Evolutionary conservation across 2,888 invertebrate species (phyloP), one percentile per base, ranked within the genome.

Genomic region (Strigamia transsilvanica): DNA sequence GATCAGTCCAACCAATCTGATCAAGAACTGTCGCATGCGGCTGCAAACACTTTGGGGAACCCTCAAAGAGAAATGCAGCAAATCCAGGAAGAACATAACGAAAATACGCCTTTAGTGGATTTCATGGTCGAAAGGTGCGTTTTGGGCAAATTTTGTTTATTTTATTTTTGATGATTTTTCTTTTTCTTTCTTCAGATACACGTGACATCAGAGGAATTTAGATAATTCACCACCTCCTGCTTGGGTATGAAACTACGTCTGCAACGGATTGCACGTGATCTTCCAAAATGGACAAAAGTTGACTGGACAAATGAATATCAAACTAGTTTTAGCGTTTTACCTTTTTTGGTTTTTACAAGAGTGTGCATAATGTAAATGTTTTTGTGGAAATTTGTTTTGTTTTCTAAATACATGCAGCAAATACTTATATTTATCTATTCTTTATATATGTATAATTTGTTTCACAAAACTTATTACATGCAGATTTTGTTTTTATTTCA

Each of bases 51-150:
- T 23, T 21, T 66, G 12, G 21, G 61, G 2, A 23, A 66, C 18
- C 61, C 61, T 21, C 61, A 18, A 66, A 66, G 77, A 32, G 38
- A 46, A 23, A 82, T 82, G 80, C 51, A 81, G 15, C 23, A 80
- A 15, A 82, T 82, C 13, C 80, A 82, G 18, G 82, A 82, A 23
- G 82, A 82, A 27, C 21, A 82, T 23, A 79, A 78, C n/a, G 82
- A 82, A 42, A 82, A n/a, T 15, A 82, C 80, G 80, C 82, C 82
- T 0, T 23, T 82, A 13, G 34, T 82, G 6, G 82, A 82, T 38
- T 38, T 79, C 21, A 21, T 15, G 18, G n/a, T 41, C 10, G 27
- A 18, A 34, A 80, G 51, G 82, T 82, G 81, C 34, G 32, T 81
- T 73, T n/a, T n/a, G n/a, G 5, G 61, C 23, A 66, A 66, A n/a